phyloP scores from a whole-genome alignment of 2,797 vertebrate genomes.

The Sebastes taczanowskii region DNA sequence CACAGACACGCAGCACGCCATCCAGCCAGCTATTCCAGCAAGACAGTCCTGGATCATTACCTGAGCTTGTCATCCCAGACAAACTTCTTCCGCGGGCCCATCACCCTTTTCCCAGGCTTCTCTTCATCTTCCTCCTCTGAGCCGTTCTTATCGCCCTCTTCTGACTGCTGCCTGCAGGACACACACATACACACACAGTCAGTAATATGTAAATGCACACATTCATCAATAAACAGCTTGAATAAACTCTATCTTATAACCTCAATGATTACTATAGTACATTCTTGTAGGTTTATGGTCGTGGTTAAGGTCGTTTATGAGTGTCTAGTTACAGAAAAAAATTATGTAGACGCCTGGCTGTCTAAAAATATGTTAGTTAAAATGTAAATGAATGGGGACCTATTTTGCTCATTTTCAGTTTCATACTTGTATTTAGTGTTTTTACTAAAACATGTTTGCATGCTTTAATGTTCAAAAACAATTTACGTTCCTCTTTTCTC shows the following conservation, averaged over 20 bases:
- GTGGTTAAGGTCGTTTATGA: neutral
- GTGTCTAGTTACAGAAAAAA: neutral
- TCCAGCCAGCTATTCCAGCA: neutral
- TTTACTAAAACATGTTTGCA: too few species aligned
- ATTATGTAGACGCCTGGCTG: neutral
- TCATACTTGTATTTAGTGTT: too few species aligned
- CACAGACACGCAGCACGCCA: neutral
- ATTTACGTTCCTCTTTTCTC: too few species aligned
- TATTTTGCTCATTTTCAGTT: too few species aligned
- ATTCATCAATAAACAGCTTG: neutral
- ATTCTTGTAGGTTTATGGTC: neutral
- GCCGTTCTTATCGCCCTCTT: conserved; percentile 92
- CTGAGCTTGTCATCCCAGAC: conserved; percentile 96
- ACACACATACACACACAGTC: neutral
- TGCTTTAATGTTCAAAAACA: too few species aligned
- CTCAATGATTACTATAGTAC: neutral
- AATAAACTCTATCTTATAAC: neutral
- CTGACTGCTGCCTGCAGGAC: conserved; percentile 87
- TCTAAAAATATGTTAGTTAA: neutral
- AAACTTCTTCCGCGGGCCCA: conserved; percentile 97
- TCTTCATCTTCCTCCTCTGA: conserved; percentile 97
- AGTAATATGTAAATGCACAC: neutral
- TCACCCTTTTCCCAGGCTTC: conserved; percentile 94
- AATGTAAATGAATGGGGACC: neutral
- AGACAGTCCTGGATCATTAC: conserved; percentile 62